These are phyloP conservation scores for Eupithecia insigniata DNA, from an alignment of 2,888 invertebrate species.

Conservation along the genomic window DNA sequence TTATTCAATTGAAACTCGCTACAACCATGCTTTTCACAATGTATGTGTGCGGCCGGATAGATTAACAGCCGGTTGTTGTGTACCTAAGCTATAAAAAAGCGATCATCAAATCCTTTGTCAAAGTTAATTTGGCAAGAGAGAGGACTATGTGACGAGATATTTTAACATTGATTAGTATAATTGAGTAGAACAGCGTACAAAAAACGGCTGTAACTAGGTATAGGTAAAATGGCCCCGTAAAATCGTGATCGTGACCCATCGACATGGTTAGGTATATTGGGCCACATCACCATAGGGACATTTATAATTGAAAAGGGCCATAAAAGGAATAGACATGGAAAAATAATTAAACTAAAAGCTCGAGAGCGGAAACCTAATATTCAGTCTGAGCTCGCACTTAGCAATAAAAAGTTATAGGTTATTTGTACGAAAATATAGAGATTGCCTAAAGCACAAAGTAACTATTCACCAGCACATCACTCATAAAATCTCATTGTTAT, in stretches of 20 bases:
- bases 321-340: slow-evolving; percentile 54
- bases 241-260: slow-evolving; percentile 37
- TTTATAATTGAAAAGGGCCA: slow-evolving; percentile 52
- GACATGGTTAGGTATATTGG: slow-evolving; percentile 41
- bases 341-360: slow-evolving; percentile 61
- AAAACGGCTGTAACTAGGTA: neutral
- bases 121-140: no score
- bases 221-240: neutral
- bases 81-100: no score
- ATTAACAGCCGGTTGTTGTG: no score
- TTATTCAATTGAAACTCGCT: neutral
- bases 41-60: no score
- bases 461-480: neutral
- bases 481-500: neutral
- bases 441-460: neutral
- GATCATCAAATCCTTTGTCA: no score
- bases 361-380: slow-evolving; percentile 17
- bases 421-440: neutral
- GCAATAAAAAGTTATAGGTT: neutral
- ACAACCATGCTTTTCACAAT: neutral
- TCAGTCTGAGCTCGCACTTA: slow-evolving; percentile 9
- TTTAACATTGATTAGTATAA: no score
- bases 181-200: no score
- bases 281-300: slow-evolving; percentile 52
- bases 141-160: no score